phyloP scores from a whole-genome alignment of 2,113 vertebrate species.

The Odocoileus hemionus region DNA sequence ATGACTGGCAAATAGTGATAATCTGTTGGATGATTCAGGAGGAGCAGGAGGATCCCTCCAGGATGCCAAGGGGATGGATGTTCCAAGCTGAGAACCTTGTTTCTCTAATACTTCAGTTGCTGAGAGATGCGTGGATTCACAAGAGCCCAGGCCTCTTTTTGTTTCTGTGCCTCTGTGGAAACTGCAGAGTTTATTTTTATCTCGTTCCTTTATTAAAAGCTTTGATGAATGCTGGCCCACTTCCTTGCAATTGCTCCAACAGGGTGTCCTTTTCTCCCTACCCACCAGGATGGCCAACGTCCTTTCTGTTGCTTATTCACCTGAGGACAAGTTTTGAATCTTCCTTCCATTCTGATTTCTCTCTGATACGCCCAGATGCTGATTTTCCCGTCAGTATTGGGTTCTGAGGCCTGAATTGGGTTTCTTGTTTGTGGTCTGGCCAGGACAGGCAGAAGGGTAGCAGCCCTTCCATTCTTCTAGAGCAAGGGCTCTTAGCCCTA shows the following conservation, averaged over 20 bases:
- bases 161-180: not conserved
- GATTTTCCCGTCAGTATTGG: not conserved
- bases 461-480: not conserved
- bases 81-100: not conserved
- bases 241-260: not conserved
- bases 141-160: too few relatives aligned
- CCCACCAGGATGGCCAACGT: too few relatives aligned
- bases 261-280: too few relatives aligned
- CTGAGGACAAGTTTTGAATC: not conserved
- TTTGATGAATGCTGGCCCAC: not conserved
- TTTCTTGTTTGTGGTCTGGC: not conserved
- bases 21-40: not conserved
- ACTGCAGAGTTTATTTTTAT: not conserved
- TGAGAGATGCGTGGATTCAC: not conserved
- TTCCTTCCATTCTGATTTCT: not conserved
- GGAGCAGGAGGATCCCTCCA: not conserved
- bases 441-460: not conserved
- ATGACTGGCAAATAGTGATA: not conserved
- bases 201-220: not conserved
- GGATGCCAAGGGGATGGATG: not conserved
- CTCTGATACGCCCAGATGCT: not conserved
- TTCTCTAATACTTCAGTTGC: not conserved
- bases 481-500: not conserved
- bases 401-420: not conserved
- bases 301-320: not conserved